Base-by-base conservation (phyloP, 2,797 vertebrate species). In the Labeo calbasu region DNA sequence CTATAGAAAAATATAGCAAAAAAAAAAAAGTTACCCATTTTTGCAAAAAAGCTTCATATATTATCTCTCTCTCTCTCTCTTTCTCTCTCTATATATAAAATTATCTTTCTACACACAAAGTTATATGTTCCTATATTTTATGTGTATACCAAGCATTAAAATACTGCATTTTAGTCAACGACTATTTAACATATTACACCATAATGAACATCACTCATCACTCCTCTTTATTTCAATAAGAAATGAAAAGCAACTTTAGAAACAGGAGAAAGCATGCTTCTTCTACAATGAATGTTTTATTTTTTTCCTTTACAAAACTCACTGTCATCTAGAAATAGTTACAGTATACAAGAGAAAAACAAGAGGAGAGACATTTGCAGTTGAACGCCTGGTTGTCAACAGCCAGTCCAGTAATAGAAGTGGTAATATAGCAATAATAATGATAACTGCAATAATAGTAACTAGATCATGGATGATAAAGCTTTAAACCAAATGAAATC, bases 271-370 rank as follows among this genome's bases (percentile, higher is more conserved):
- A 59, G 84, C 15, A 53, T 71, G 4, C 81, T 83, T 88, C 84
- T 87, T 95, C 94, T 98, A 97, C 93, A 96, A 96, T 97, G 96
- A 98, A 98, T 97, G 96, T 95, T 96, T 92, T 87, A 87, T 88
- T 86, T 50, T 43, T 97, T 96, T 97, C 94, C 96, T 94, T 94
- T 97, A 98, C 96, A 96, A 96, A 96, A 96, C 92, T 95, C 92
- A 96, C 96, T 89, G 91, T 95, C 94, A 70, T 94, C 94, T 99
- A 97, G 96, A 98, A 99, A 98, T 97, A 96, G 94, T 71, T 84
- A 88, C 80, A 90, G 95, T 94, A 95, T 96, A 97, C 95, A 97
- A 93, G 93, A 92, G 93, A 95, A 94, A 95, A 77, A 78, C 53
- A 36, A 96, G 89, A 87, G 81, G 90, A 90, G 90, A 95, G 92